These are phyloP conservation scores for Megaceryle alcyon DNA, from an alignment of 2,797 vertebrate species.

Conservation along the genomic window DNA sequence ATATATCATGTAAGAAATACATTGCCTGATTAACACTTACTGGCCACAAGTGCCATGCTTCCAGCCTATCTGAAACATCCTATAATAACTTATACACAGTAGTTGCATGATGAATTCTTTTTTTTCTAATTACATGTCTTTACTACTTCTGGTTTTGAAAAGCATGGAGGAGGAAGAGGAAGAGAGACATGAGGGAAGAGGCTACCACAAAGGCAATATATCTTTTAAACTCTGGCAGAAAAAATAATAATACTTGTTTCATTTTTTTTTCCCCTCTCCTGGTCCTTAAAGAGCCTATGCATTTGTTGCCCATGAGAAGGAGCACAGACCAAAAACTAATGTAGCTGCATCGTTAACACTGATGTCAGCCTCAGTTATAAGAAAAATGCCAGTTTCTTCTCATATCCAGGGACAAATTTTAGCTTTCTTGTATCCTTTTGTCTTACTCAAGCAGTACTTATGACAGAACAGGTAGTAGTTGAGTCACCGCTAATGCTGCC, in stretches of 20 bases:
- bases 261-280: neutral
- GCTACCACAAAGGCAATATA: neutral
- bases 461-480: neutral
- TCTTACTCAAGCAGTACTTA: neutral
- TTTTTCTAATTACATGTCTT: neutral
- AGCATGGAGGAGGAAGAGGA: neutral
- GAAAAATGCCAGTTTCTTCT: constrained; percentile 7
- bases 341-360: neutral
- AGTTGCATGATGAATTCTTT: neutral
- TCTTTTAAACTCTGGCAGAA: neutral
- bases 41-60: neutral
- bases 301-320: neutral
- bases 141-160: neutral
- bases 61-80: neutral
- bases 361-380: neutral
- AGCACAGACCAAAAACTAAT: neutral
- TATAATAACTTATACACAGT: neutral
- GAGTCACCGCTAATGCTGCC: neutral
- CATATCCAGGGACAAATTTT: neutral
- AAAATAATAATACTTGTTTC: neutral
- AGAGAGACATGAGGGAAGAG: neutral
- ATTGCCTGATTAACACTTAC: neutral
- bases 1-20: neutral
- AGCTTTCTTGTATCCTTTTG: neutral
- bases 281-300: neutral